Evolutionary conservation across 2,888 invertebrate genomes (phyloP).

Genomic region (Caenorhabditis parvicauda): DNA sequence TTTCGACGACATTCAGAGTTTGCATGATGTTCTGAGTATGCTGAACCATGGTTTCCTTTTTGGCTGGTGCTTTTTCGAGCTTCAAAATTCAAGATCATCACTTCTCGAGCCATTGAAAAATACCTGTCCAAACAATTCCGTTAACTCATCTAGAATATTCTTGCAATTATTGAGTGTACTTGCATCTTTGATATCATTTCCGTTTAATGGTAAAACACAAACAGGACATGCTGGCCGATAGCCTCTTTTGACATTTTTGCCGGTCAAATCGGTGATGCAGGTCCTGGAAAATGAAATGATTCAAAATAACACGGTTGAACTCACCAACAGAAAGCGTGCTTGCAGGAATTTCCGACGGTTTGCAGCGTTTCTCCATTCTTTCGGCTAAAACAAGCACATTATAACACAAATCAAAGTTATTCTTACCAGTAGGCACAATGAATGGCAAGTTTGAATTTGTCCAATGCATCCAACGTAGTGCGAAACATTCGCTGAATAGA

Average conservation of each 20-base stretch:
- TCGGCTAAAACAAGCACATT: constrained; percentile 9
- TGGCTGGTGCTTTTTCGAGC: background rate
- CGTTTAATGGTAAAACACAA: constrained; percentile 16
- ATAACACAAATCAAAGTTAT: background rate
- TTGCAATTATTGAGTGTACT: constrained; percentile 16
- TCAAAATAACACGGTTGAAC: background rate
- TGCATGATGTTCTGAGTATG: no score
- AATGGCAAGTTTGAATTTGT: constrained; percentile 10
- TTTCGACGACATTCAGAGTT: no score
- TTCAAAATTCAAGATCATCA: constrained; percentile 13
- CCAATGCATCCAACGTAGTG: constrained; percentile 9
- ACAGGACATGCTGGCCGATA: constrained; percentile 4
- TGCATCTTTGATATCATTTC: constrained; percentile 14
- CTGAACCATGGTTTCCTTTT: no score
- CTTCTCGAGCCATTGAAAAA: no score
- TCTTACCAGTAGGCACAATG: constrained; percentile 17
- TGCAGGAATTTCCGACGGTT: constrained; percentile 29
- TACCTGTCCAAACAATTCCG: constrained; percentile 7
- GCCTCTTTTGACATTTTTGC: constrained; percentile 6
- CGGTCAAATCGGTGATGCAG: constrained; percentile 9
- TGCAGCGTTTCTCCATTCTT: constrained; percentile 11
- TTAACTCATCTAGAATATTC: constrained; percentile 11
- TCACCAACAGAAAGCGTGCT: constrained; percentile 38
- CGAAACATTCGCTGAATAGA: constrained; percentile 8
- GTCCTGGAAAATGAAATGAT: constrained; percentile 7